Percentiles rank a stretch among this genome's conserved stretches.
Conservation (phyloP, 92 coral and sea anemone genomes). For the Virgularia gustaviana region DNA sequence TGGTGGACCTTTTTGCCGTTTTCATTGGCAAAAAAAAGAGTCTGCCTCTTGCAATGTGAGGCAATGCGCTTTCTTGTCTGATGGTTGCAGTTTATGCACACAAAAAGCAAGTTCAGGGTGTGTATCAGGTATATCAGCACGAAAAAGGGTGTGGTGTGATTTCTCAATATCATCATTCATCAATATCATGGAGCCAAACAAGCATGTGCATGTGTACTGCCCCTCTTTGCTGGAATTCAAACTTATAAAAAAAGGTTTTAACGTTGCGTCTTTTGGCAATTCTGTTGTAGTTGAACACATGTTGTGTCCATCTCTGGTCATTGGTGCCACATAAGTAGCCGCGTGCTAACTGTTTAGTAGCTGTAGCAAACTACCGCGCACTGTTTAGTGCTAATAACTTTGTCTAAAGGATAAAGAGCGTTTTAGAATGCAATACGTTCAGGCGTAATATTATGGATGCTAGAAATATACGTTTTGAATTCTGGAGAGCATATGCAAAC, state of each 20-base stretch:
- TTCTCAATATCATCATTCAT: not conserved
- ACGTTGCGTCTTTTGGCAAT: not conserved
- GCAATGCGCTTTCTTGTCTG: not conserved
- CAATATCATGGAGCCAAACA: not conserved
- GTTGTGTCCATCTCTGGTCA: conserved; percentile 4
- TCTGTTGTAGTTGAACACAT: not conserved
- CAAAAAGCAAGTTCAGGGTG: too few relatives aligned
- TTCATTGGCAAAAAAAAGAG: conserved; percentile 20
- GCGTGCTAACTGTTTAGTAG: not conserved
- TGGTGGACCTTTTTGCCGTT: not conserved
- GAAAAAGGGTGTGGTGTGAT: not conserved
- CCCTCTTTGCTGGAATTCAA: conserved; percentile 32
- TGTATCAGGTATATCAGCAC: too few relatives aligned
- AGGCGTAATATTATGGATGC: too few relatives aligned
- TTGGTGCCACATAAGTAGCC: conserved; percentile 21
- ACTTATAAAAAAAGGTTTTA: conserved; percentile 18
- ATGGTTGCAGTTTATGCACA: not conserved
- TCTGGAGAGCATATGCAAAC: too few relatives aligned
- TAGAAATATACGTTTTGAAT: too few relatives aligned
- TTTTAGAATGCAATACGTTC: too few relatives aligned
- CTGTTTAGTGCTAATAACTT: too few relatives aligned
- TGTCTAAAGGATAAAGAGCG: too few relatives aligned
- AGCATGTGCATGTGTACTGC: too few relatives aligned
- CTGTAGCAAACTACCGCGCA: too few relatives aligned
- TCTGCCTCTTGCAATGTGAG: conserved; percentile 1